Evolutionary conservation across 2,888 invertebrate genomes (phyloP).

Genomic region (Lycaena phlaeas): DNA sequence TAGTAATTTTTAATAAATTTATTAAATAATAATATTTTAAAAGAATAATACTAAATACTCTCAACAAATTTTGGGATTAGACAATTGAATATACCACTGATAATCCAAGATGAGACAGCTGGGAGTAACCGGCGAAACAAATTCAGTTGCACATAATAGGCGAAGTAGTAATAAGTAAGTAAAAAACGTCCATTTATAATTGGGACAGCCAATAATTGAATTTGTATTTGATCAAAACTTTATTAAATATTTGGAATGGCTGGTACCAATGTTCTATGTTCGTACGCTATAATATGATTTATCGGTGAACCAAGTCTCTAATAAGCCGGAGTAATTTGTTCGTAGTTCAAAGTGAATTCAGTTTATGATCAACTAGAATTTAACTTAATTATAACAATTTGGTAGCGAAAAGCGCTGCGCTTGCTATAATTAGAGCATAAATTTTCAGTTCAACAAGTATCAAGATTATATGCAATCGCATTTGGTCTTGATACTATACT

Average conservation of each 20-base stretch:
- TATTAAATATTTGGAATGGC: not conserved
- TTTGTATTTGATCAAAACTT: not conserved
- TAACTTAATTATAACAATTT: slow-evolving; percentile 1
- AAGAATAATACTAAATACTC: too few species aligned
- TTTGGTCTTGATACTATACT: too few species aligned
- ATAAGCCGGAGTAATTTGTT: not conserved
- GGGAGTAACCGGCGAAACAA: too few species aligned
- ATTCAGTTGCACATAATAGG: too few species aligned
- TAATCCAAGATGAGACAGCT: too few species aligned
- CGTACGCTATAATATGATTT: not conserved
- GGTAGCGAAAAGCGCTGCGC: not conserved
- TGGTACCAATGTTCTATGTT: not conserved
- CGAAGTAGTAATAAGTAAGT: too few species aligned
- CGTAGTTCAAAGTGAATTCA: not conserved
- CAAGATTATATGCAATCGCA: slow-evolving; percentile 1
- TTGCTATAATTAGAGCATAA: not conserved
- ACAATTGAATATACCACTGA: too few species aligned
- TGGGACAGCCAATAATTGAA: not conserved
- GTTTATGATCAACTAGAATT: slow-evolving; percentile 5
- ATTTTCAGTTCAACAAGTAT: not conserved
- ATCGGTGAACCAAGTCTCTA: not conserved
- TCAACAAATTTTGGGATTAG: too few species aligned
- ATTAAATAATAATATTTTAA: too few species aligned
- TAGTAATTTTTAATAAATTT: too few species aligned
- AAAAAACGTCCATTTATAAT: too few species aligned